Conservation (phyloP, 37 sponge, comb jelly and placozoan genomes). For the Ephydatia muelleri region DNA sequence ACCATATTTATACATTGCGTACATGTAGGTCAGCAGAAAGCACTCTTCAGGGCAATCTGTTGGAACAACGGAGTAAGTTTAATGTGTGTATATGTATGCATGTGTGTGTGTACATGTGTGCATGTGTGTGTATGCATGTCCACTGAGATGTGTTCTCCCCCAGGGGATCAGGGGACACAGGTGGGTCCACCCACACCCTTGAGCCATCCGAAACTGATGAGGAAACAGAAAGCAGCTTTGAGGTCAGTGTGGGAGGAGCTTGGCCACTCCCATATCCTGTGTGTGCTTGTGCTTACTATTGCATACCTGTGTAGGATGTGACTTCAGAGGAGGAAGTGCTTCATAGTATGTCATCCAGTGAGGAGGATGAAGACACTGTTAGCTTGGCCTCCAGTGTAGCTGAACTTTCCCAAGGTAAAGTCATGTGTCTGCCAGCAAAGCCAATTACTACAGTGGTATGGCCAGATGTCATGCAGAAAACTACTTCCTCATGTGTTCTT, state of each 20-base stretch:
- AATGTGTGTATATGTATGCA: background rate
- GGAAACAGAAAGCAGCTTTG: conserved; percentile 1
- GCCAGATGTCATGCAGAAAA: background rate
- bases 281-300: background rate
- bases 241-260: conserved; percentile 1
- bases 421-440: background rate
- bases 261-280: background rate
- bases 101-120: background rate
- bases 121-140: background rate
- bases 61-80: background rate
- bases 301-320: conserved; percentile 16
- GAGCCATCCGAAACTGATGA: conserved; percentile 10
- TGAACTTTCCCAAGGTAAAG: conserved; percentile 40
- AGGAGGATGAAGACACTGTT: conserved; percentile 43
- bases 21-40: background rate
- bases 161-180: background rate
- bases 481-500: too few relatives aligned
- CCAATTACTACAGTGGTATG: background rate
- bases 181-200: background rate
- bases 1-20: too few relatives aligned
- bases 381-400: conserved; percentile 63
- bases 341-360: conserved; percentile 44
- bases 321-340: conserved; percentile 20
- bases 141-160: background rate
- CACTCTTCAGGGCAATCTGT: background rate